A percentile compares a stretch with the other conserved stretches of the same genome.
Evolutionary conservation across 2,797 vertebrate genomes (phyloP).

Genomic region (Eulemur mongoz): DNA sequence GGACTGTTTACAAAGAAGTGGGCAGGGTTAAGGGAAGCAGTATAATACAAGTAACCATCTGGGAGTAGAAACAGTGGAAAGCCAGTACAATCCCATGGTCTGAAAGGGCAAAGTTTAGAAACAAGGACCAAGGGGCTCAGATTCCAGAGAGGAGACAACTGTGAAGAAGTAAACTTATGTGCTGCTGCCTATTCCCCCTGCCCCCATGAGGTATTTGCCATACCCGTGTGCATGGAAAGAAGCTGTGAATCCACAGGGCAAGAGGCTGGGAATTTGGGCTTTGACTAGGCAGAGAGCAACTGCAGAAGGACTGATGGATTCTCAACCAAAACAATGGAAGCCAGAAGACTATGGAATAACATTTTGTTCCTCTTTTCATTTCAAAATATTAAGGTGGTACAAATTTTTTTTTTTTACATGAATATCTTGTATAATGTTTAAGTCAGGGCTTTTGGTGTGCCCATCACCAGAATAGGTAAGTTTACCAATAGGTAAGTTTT

Average conservation of each 20-base stretch:
- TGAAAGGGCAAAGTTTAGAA: neutral
- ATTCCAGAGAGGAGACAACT: neutral
- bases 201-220: neutral
- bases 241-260: neutral
- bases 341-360: neutral
- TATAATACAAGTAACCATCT: neutral
- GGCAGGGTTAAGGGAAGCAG: neutral
- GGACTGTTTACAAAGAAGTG: neutral
- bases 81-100: neutral
- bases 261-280: neutral
- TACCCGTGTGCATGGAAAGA: neutral
- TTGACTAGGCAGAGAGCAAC: neutral
- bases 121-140: neutral
- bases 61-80: neutral
- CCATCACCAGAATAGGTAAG: neutral
- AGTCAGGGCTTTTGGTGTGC: neutral
- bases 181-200: rapidly evolving
- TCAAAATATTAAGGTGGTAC: neutral
- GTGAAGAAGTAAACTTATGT: neutral
- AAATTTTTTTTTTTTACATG: neutral
- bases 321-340: neutral
- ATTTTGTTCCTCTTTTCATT: neutral
- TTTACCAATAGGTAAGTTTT: neutral
- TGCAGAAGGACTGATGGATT: neutral
- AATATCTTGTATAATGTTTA: neutral